Percentiles rank a stretch among this genome's conserved stretches.
Evolutionary conservation across 2,113 vertebrate species (phyloP).

Genomic region (Takifugu bimaculatus): DNA sequence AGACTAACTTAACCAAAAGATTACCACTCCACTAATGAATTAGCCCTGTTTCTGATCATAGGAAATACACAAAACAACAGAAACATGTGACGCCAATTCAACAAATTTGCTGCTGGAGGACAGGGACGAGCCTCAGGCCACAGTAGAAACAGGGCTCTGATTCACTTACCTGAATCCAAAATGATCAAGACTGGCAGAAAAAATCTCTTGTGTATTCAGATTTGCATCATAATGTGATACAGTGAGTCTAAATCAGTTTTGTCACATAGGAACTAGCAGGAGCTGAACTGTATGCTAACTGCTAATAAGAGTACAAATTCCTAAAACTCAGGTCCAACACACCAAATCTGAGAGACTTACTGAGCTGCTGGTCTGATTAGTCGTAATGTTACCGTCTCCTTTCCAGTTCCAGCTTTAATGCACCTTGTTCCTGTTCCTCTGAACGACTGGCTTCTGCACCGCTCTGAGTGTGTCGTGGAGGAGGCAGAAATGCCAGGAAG

Average conservation of each 20-base stretch:
- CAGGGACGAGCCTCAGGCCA: neutral
- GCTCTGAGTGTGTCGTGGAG: conserved; percentile 44
- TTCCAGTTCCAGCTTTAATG: neutral
- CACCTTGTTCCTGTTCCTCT: conserved; percentile 17
- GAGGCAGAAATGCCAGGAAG: conserved; percentile 6
- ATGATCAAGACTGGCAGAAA: neutral
- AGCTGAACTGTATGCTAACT: conserved; percentile 21
- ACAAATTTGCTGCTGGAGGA: neutral
- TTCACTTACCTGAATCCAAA: neutral
- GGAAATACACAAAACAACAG: too few relatives aligned
- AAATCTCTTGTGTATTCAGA: neutral
- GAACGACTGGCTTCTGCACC: conserved; percentile 44
- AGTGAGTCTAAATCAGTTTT: neutral
- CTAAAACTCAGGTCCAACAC: neutral
- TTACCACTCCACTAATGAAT: too few relatives aligned
- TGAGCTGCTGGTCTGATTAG: conserved; percentile 6
- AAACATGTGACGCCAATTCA: too few relatives aligned
- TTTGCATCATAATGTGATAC: neutral
- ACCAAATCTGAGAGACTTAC: conserved; percentile 37
- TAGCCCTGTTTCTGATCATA: too few relatives aligned
- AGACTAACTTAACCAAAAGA: neutral
- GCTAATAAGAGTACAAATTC: conserved; percentile 33
- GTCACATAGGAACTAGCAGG: neutral
- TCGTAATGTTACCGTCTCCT: neutral
- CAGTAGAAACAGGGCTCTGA: neutral